Evolutionary conservation across 2,113 vertebrate species (phyloP), one percentile per base, ranked within the genome.

Genomic region (Heterocephalus glaber): DNA sequence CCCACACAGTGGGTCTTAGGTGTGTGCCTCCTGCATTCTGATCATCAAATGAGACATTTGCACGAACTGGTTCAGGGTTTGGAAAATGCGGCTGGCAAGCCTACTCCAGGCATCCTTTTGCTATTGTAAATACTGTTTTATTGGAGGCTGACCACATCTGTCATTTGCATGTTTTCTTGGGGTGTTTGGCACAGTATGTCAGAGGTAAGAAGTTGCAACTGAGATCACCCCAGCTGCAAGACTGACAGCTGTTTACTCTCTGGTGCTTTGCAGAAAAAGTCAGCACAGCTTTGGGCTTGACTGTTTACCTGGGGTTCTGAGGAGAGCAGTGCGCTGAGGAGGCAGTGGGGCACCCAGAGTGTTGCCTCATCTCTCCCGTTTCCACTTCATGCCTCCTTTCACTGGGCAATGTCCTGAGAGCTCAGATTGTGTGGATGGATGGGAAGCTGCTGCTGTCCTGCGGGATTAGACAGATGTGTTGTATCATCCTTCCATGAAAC

Each of bases 401-500:
- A 28, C 26, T 26, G n/a, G 38, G 26, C 9, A 0, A 0, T 3
- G 81, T 11, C 14, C 30, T 0, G 19, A 82, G 52, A 56, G 41
- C 26, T 41, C 41, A 20, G 4, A 2, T 24, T 33, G 35, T 66
- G 11, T 0, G 14, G 35, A 4, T 3, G 24, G 41, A 10, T 0
- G n/a, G 38, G 12, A 58, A 20, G 17, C 76, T 41, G 3, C 12
- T 17, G 61, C 33, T 0, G 60, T 6, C 26, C 13, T n/a, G n/a
- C 28, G 8, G 80, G 26, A 12, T 22, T 7, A 5, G 38, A 28
- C 44, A 16, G 79, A 8, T 41, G 49, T 9, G 65, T 16, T 8
- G 47, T 8, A 1, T 11, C 0, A 1, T 60, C 44, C n/a, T 89
- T 33, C 7, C 0, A 3, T 0, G n/a, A 30, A 65, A 35, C 65